Conservation (phyloP, 1,140 invertebrate species). For the Cyrtorhinus lividipennis region DNA sequence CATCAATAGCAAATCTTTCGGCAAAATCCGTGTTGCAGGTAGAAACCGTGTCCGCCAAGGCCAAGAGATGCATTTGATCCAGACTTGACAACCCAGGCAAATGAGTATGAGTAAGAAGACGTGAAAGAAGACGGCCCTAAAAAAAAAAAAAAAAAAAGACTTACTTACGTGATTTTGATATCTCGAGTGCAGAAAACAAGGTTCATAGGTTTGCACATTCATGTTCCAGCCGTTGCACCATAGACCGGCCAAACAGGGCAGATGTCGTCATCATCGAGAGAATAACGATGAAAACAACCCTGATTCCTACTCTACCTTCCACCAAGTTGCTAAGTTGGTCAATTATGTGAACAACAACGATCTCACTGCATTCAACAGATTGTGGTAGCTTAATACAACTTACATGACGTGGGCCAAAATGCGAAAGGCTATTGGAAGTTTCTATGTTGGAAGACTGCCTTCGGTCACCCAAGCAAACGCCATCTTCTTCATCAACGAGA, state of each 20-base stretch:
- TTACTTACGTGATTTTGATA: no score
- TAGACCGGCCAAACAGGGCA: background rate
- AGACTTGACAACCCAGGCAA: slow-evolving; percentile 90
- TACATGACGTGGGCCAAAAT: slow-evolving; percentile 63
- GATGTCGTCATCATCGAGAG: no score
- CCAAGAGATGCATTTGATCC: slow-evolving; percentile 98
- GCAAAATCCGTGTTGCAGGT: slow-evolving; percentile 78
- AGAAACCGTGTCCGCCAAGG: slow-evolving; percentile 93
- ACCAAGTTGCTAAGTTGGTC: no score
- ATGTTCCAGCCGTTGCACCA: background rate
- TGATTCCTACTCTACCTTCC: no score
- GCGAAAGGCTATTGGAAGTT: slow-evolving; percentile 49
- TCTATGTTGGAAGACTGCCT: slow-evolving; percentile 46
- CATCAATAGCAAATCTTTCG: slow-evolving; percentile 64
- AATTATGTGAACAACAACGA: background rate
- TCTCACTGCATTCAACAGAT: no score
- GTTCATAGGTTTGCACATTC: slow-evolving; percentile 20
- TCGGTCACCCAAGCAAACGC: slow-evolving; percentile 41
- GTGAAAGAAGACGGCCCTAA: slow-evolving; percentile 55
- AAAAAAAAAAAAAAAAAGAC: slow-evolving; percentile 23
- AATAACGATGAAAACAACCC: no score
- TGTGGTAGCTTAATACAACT: no score
- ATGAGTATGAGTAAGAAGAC: slow-evolving; percentile 88
- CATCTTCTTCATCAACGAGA: slow-evolving; percentile 45
- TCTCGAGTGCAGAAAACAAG: no score